Evolutionary conservation across 2,888 invertebrate genomes (phyloP).

Genomic region (Drosophila tanythrix): DNA sequence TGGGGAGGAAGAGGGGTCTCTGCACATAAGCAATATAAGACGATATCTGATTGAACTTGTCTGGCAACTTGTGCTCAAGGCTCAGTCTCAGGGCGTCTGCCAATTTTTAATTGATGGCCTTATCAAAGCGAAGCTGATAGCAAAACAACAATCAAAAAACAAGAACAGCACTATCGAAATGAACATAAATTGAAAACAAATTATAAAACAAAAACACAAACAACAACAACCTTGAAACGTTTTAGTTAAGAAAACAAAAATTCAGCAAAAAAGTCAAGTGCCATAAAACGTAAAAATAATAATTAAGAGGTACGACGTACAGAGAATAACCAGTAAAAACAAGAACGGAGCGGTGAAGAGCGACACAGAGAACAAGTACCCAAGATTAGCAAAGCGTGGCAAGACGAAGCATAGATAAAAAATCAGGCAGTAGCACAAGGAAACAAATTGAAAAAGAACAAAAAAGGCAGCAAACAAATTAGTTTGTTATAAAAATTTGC

Average conservation of each 20-base stretch:
- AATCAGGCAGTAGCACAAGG: background rate
- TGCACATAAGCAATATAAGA: background rate
- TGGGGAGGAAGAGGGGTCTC: background rate
- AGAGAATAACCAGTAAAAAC: background rate
- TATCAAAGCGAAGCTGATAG: constrained; percentile 50
- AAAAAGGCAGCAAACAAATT: constrained; percentile 32
- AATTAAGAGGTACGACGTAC: constrained; percentile 24
- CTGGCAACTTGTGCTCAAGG: background rate
- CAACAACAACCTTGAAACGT: constrained; percentile 56
- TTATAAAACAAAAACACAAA: constrained; percentile 24
- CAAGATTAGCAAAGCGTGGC: constrained; percentile 28
- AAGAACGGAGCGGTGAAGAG: background rate
- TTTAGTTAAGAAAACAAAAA: constrained; percentile 28
- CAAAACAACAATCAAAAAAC: constrained; percentile 57
- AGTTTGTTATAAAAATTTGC: constrained; percentile 22
- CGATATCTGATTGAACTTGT: constrained; percentile 7
- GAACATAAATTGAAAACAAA: constrained; percentile 29
- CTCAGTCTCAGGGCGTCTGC: constrained; percentile 7
- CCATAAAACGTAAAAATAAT: constrained; percentile 53
- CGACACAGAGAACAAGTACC: constrained; percentile 1
- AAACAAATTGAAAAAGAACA: constrained; percentile 21
- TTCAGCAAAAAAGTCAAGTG: constrained; percentile 26
- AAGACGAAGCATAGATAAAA: constrained; percentile 13
- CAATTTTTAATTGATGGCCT: constrained; percentile 21
- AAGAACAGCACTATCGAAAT: constrained; percentile 24